Base-by-base conservation (phyloP, 2,113 vertebrate species). In the Lichenostomus cassidix region DNA sequence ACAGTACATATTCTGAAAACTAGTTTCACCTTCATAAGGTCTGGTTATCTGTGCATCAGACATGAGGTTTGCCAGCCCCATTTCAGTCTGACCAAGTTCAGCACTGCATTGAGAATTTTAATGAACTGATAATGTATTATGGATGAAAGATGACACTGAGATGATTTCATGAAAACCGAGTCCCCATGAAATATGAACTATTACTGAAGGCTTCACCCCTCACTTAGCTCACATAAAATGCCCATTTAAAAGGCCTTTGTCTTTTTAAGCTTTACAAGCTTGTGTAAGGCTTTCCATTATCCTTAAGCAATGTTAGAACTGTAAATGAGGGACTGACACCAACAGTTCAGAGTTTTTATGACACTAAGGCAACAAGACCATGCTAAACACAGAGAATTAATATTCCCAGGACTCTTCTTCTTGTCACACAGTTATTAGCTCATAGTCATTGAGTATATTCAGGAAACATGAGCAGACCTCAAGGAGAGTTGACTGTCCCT, bases 1-100 rank as follows among this genome's bases (percentile, higher is more conserved):
- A 94, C 93, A 97, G 97, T 89, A 97, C 94, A 96, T 97, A 96
- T 97, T 96, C 95, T 98, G 97, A 98, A 98, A 98, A 98, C 97
- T 98, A 98, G 98, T 98, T 98, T 98, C 97, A 98, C 97, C 98
- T 98, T 98, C 97, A 96, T 98, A 98, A 98, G 93, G 93, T 96
- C 96, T 98, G 97, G 96, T 98, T 98, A 98, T 98, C 98, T 97
- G 90, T 91, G 88, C 5, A 10, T 92, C 95, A 98, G 97, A 98
- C 97, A 96, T 63, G 96, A 97, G 84, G 94, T 97, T 97, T 98
- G 97, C 97, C 97, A 98, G 96, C 83, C 89, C 83, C 91, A 85
- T 98, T 98, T 97, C 96, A 95, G 94, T 97, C 95, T 96, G 97
- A 97, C 97, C 97, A 97, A 89, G 96, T 96, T 98, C 94, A 91